Conservation (phyloP, 1,140 invertebrate species). For the Leucophenga varia region DNA sequence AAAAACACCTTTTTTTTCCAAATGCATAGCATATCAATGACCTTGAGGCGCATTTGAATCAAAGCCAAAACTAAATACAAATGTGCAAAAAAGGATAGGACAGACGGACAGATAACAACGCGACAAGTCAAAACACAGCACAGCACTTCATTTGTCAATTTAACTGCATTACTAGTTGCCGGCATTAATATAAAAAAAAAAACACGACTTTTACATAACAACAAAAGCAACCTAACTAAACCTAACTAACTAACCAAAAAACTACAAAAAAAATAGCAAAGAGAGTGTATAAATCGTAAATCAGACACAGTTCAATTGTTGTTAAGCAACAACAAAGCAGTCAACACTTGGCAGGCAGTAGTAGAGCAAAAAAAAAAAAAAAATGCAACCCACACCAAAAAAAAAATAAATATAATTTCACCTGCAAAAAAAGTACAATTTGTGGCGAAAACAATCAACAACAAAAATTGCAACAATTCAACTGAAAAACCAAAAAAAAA, state of each 20-base stretch:
- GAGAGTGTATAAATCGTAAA: too few species aligned
- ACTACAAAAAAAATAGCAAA: too few species aligned
- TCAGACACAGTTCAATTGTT: too few species aligned
- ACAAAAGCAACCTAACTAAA: conserved; percentile 18
- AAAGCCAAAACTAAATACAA: conserved; percentile 22
- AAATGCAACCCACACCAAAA: conserved; percentile 21
- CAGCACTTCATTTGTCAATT: too few species aligned
- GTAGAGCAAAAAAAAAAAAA: too few species aligned
- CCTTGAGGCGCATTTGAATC: conserved; percentile 38
- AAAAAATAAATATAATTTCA: conserved; percentile 25
- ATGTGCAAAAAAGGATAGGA: conserved; percentile 13
- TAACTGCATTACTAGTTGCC: background rate
- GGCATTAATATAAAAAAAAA: background rate
- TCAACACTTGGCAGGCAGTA: background rate
- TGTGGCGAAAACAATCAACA: conserved; percentile 20
- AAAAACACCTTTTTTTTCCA: background rate
- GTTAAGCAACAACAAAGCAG: too few species aligned
- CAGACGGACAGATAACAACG: conserved; percentile 5
- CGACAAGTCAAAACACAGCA: background rate
- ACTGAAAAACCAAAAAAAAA: too few species aligned
- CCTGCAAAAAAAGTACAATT: conserved; percentile 18
- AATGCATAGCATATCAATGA: conserved; percentile 35
- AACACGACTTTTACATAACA: conserved; percentile 32
- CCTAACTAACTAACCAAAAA: too few species aligned
- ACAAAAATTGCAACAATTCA: background rate